Percentiles rank a stretch among this genome's conserved stretches.
phyloP scores from a whole-genome alignment of 2,113 vertebrate species.

The Pogonocichla stellata region DNA sequence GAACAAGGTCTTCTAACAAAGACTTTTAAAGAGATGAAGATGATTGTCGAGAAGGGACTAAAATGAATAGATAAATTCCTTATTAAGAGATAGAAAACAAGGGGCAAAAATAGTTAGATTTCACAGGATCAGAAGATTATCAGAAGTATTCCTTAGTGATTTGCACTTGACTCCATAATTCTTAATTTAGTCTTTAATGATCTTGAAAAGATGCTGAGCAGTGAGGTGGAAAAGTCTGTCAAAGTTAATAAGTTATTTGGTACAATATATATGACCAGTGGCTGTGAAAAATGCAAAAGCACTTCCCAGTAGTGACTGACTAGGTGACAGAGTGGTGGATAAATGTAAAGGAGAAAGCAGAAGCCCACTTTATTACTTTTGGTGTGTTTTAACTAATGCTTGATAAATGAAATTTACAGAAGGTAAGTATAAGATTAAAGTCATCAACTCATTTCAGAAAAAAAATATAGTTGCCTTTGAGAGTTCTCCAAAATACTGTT shows the following conservation, averaged over 20 bases:
- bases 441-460: not conserved
- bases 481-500: not conserved
- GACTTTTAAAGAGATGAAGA: not conserved
- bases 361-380: not conserved
- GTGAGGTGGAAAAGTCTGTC: not conserved
- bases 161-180: not conserved
- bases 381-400: not conserved
- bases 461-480: not conserved
- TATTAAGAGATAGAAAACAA: not conserved
- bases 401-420: not conserved
- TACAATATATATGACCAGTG: not conserved
- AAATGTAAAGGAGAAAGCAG: not conserved
- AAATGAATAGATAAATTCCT: not conserved
- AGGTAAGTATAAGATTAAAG: not conserved
- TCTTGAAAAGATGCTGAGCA: not conserved
- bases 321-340: not conserved
- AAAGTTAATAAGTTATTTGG: not conserved
- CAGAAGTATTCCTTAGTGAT: not conserved
- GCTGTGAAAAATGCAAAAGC: not conserved
- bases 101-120: not conserved
- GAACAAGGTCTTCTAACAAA: not conserved
- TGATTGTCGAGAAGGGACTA: not conserved
- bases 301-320: not conserved
- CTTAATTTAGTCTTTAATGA: constrained; percentile 16
- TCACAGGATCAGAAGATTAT: not conserved